Percentiles rank a stretch among this genome's conserved stretches.
Conservation (phyloP, 2,888 invertebrate genomes). For the Netelia fuscicornis region DNA sequence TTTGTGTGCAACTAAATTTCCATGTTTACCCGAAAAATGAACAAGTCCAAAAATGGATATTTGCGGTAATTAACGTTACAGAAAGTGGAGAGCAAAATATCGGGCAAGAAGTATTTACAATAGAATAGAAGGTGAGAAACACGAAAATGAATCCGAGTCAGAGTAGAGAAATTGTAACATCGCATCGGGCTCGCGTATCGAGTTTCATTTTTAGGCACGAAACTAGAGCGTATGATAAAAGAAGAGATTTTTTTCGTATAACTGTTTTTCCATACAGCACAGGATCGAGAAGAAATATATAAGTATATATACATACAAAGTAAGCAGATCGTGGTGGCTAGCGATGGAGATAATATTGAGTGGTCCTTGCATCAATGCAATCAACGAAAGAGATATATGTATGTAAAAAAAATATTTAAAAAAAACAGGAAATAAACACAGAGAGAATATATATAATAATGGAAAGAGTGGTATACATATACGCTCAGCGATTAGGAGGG, state of each 20-base stretch:
- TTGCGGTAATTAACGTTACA: neutral
- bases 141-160: neutral
- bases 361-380: slow-evolving; percentile 90
- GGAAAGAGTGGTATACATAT: slow-evolving; percentile 65
- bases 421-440: slow-evolving; percentile 57
- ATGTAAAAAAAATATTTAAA: slow-evolving; percentile 30
- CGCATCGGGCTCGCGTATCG: neutral
- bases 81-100: neutral
- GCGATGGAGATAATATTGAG: slow-evolving; percentile 87
- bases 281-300: slow-evolving; percentile 70
- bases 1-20: neutral
- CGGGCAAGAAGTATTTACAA: neutral
- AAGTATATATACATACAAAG: slow-evolving; percentile 80
- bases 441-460: slow-evolving; percentile 69
- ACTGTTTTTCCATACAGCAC: slow-evolving; percentile 70
- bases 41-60: neutral
- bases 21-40: neutral
- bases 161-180: neutral
- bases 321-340: slow-evolving; percentile 83
- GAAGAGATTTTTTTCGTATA: slow-evolving; percentile 1
- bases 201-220: slow-evolving; percentile 38
- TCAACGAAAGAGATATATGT: slow-evolving; percentile 76
- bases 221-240: slow-evolving; percentile 61
- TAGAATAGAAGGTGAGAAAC: slow-evolving; percentile 4
- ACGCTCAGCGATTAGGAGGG: slow-evolving; percentile 65